A percentile compares a stretch with the other conserved stretches of the same genome.
Conservation (phyloP, 2,797 vertebrate genomes). For the Enteromius radiatus region DNA sequence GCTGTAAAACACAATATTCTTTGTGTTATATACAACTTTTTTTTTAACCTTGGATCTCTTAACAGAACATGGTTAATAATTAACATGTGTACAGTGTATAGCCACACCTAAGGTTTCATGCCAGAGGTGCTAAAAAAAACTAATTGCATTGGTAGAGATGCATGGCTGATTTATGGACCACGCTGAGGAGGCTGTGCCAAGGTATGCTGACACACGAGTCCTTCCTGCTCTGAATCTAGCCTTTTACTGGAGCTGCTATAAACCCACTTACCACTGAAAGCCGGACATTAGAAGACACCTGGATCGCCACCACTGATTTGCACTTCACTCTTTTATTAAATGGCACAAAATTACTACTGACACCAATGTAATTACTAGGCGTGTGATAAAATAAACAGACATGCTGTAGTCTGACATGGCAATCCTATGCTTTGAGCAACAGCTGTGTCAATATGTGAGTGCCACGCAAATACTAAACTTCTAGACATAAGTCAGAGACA, state of each 20-base stretch:
- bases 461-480: constrained; percentile 67
- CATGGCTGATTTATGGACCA: constrained; percentile 54
- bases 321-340: constrained; percentile 74
- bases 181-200: constrained; percentile 42
- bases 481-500: constrained; percentile 67
- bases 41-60: neutral
- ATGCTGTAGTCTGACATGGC: constrained; percentile 65
- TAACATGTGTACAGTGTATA: constrained; percentile 27
- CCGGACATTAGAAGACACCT: constrained; percentile 72
- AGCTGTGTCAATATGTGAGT: constrained; percentile 78
- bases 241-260: constrained; percentile 40
- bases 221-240: constrained; percentile 27
- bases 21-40: neutral
- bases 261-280: constrained; percentile 56
- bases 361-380: constrained; percentile 79
- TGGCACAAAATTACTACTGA: constrained; percentile 72
- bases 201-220: constrained; percentile 43
- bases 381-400: constrained; percentile 74
- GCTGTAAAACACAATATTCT: neutral
- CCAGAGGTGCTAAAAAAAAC: constrained; percentile 55
- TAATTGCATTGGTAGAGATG: constrained; percentile 54
- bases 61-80: constrained; percentile 31
- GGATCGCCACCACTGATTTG: constrained; percentile 69
- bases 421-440: constrained; percentile 74
- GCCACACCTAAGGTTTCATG: constrained; percentile 37